A percentile compares a stretch with the other conserved stretches of the same genome.
Evolutionary conservation across 2,888 invertebrate genomes (phyloP).

Genomic region (Zhengitettix transpicula): DNA sequence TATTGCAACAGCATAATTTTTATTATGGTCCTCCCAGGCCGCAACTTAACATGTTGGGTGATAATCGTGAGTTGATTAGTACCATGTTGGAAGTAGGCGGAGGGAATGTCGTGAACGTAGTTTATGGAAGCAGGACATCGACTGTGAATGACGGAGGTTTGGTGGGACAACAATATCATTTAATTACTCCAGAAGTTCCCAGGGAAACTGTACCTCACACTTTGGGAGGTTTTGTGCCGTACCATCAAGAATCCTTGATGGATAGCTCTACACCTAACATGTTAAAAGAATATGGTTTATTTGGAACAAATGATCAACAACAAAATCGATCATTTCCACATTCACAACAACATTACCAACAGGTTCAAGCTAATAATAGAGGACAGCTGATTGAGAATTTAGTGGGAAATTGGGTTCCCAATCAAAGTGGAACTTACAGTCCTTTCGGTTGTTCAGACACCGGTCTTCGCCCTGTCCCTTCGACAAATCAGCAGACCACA

Average conservation of each 20-base stretch:
- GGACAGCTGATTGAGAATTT: constrained; percentile 48
- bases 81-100: constrained; percentile 25
- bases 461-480: constrained; percentile 21
- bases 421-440: constrained; percentile 53
- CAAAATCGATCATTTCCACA: constrained; percentile 3
- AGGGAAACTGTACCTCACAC: constrained; percentile 1
- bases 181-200: constrained; percentile 4
- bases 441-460: constrained; percentile 49
- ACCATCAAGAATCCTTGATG: constrained; percentile 3
- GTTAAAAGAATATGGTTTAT: constrained; percentile 7
- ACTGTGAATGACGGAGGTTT: background rate
- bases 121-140: constrained; percentile 1
- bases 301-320: constrained; percentile 5
- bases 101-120: constrained; percentile 27
- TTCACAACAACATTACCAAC: constrained; percentile 7
- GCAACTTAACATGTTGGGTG: constrained; percentile 1
- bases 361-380: background rate
- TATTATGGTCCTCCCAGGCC: constrained; percentile 7
- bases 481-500: constrained; percentile 8
- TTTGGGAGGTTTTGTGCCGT: constrained; percentile 8
- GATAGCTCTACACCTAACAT: background rate
- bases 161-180: constrained; percentile 3
- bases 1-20: constrained; percentile 4
- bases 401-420: constrained; percentile 54
- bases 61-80: constrained; percentile 6